Evolutionary conservation across 1,140 invertebrate species (phyloP).

Genomic region (Colletes gigas): DNA sequence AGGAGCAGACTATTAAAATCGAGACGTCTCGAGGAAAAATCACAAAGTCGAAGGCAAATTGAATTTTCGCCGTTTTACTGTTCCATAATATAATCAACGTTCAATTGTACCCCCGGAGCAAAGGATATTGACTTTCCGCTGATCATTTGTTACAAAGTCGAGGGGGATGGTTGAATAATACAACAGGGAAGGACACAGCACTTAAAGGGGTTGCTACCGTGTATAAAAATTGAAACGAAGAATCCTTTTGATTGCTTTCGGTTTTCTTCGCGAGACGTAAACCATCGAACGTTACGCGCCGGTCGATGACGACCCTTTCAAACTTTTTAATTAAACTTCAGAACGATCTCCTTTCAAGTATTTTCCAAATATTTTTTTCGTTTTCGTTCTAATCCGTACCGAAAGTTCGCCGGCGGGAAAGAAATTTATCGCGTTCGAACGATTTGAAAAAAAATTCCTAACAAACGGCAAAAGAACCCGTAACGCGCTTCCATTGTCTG

Average conservation of each 20-base stretch:
- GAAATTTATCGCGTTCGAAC: not conserved
- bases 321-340: slow-evolving; percentile 38
- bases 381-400: not conserved
- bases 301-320: not conserved
- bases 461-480: too few species aligned
- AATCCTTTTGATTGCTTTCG: slow-evolving; percentile 29
- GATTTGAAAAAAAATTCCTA: not conserved
- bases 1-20: not conserved
- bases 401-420: not conserved
- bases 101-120: not conserved
- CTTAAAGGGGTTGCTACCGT: not conserved
- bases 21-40: not conserved
- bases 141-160: not conserved
- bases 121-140: not conserved
- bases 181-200: slow-evolving; percentile 23
- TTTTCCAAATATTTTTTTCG: slow-evolving; percentile 13
- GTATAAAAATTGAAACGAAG: slow-evolving; percentile 9
- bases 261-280: slow-evolving; percentile 2
- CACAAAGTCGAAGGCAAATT: not conserved
- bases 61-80: not conserved
- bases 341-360: not conserved
- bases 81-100: not conserved
- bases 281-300: not conserved
- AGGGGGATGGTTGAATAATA: not conserved
- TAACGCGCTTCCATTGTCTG: too few species aligned